phyloP scores from a whole-genome alignment of 2,888 invertebrate species.

The Epiblema foenella region DNA sequence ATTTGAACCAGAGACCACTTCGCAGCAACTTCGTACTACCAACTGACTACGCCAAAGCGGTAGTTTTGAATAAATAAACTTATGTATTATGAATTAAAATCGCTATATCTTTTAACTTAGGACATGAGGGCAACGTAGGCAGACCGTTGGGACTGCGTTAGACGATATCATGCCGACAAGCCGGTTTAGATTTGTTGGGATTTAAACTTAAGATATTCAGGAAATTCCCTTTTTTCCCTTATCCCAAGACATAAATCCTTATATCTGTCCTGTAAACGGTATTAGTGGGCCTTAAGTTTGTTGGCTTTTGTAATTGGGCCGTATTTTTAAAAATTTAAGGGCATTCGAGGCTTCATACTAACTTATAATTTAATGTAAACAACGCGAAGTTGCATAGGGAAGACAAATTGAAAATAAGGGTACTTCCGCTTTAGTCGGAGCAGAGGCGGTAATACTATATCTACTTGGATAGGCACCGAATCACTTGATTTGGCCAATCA shows the following conservation, averaged over 20 bases:
- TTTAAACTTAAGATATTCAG: slow-evolving; percentile 50
- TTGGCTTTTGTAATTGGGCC: slow-evolving; percentile 41
- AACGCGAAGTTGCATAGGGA: not conserved
- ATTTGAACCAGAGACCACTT: too few species aligned
- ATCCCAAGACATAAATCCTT: slow-evolving; percentile 39
- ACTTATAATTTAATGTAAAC: slow-evolving; percentile 22
- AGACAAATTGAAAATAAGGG: not conserved
- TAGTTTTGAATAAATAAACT: not conserved
- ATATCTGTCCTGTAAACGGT: slow-evolving; percentile 38
- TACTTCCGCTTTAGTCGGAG: too few species aligned
- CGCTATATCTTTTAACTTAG: slow-evolving; percentile 46
- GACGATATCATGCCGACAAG: slow-evolving; percentile 60
- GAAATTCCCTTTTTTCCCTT: slow-evolving; percentile 39
- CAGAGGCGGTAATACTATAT: too few species aligned
- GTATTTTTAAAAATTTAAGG: slow-evolving; percentile 23
- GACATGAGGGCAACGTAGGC: slow-evolving; percentile 45
- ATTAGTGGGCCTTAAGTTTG: slow-evolving; percentile 39
- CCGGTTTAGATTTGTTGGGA: slow-evolving; percentile 58
- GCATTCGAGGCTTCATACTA: slow-evolving; percentile 2
- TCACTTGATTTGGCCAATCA: too few species aligned
- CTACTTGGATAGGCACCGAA: too few species aligned
- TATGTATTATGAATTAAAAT: slow-evolving; percentile 32
- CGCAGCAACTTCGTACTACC: too few species aligned
- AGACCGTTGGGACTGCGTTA: slow-evolving; percentile 60
- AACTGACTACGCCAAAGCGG: too few species aligned